phyloP scores from a whole-genome alignment of 2,797 vertebrate species.

The Amphiprion clarkii region DNA sequence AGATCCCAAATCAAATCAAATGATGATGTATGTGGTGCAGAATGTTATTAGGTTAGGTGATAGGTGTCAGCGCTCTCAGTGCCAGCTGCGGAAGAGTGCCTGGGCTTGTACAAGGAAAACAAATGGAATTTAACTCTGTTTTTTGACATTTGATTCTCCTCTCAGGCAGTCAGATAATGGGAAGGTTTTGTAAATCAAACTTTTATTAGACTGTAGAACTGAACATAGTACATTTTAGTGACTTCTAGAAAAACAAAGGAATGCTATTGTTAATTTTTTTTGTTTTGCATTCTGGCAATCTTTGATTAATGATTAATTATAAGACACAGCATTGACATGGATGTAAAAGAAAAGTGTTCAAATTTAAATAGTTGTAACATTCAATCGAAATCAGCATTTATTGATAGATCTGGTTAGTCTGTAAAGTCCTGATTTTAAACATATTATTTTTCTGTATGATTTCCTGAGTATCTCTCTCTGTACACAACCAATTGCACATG shows the following conservation, averaged over 20 bases:
- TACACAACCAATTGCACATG: slow-evolving; percentile 31
- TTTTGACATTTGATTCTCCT: slow-evolving; percentile 32
- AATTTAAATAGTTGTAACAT: background rate
- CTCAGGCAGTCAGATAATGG: slow-evolving; percentile 29
- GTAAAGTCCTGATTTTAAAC: background rate
- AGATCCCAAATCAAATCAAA: slow-evolving; percentile 83
- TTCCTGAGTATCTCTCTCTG: slow-evolving; percentile 4
- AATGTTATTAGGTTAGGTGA: slow-evolving; percentile 81
- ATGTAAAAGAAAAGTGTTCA: background rate
- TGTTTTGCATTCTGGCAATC: background rate
- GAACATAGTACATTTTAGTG: background rate
- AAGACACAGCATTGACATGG: background rate
- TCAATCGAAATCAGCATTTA: background rate
- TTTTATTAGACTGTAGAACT: slow-evolving; percentile 35
- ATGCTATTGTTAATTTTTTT: background rate
- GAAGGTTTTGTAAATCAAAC: slow-evolving; percentile 32
- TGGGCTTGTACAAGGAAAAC: slow-evolving; percentile 46
- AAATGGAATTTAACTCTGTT: slow-evolving; percentile 40
- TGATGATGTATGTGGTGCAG: slow-evolving; percentile 77
- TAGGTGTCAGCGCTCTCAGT: slow-evolving; percentile 75
- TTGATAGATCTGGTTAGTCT: background rate
- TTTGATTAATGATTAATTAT: background rate
- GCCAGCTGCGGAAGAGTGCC: slow-evolving; percentile 58
- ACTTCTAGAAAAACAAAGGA: background rate
- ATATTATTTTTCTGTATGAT: background rate